Base-by-base conservation (phyloP, 2,113 vertebrate species). In the Acinonyx jubatus region DNA sequence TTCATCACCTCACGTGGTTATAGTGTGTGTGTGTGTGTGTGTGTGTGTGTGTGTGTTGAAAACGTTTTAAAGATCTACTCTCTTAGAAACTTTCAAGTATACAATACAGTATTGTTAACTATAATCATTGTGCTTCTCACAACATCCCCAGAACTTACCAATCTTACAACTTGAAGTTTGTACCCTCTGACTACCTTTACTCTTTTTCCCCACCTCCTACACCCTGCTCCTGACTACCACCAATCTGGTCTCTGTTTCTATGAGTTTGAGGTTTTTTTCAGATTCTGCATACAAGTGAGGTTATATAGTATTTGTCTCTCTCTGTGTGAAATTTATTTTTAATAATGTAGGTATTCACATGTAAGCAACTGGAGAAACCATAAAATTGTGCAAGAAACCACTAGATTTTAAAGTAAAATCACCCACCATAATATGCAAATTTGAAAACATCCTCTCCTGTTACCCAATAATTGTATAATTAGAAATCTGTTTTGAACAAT, bases 321-420 rank as follows among this genome's bases (percentile, higher is more conserved):
- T 61, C 25, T 61, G 29, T 68, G 14, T 80, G 33, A 94, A 80
- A 73, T 57, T 63, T 86, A 78, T 79, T 74, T 52, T 81, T 87
- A 90, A 69, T 65, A 63, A 84, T 45, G 29, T 41, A 65, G 4
- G 21, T 41, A 89, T 85, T 79, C 45, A 91, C n/a, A 78, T 78
- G 73, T 94, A 91, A 97, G 65, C 38, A 94, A 71, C 66, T 92
- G 82, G 5, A 96, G 69, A 97, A 92, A 81, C 7, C 65, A 73
- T 45, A 88, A 91, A 69, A 87, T 23, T 85, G 4, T 21, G 89
- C 65, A 78, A 88, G 61, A 76, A 91, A 81, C 18, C 57, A 81
- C 66, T 74, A 82, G 61, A 74, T 74, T 92, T 57, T 91, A 84
- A 36, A 93, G 23, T 15, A 50, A 96, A 96, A 89, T 45, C 23